Base-by-base conservation (phyloP, 2,797 vertebrate species). In the Australoheros facetus region DNA sequence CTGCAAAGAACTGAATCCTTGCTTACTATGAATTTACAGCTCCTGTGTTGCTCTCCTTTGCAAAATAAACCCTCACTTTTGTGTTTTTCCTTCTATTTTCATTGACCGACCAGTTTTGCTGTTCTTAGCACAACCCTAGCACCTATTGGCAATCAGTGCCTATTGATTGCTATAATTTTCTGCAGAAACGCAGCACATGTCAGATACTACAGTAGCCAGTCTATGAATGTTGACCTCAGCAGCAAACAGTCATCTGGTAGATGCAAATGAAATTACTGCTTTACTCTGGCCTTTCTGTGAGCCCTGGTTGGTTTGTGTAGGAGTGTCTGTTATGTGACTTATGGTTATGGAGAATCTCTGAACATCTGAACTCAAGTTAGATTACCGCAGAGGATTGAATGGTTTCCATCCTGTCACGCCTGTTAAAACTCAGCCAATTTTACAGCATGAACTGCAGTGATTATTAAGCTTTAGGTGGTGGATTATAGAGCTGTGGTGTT, bases 211-310 rank as follows among this genome's bases (percentile, higher is more conserved):
- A 71, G 88, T 78, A 82, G 88, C 28, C 83, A 76, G 78, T 82
- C 83, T 77, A 58, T 88, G 80, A 84, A 80, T 60, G 89, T 89
- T 85, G 87, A 91, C 88, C 91, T 86, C 79, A 78, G 85, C 77
- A 26, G 78, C 80, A 60, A 79, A 66, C 79, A 17, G 81, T 80
- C 82, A 54, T 84, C 75, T 59, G 80, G 73, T 21, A 32, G 85
- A 85, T 87, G 86, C 79, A 85, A 89, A 88, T 74, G 58, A 79
- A 82, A 84, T 83, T 73, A 87, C 48, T 1, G 54, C 76, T 77
- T 51, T 17, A 48, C 56, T 80, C 53, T 56, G 71, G 75, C 70
- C 71, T 72, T 51, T 57, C 39, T 51, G 56, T 17, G 62, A 70
- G 77, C 56, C 3, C 48, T 42, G 75, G 85, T 72, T 78, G 89